Evolutionary conservation across 2,797 vertebrate species (phyloP), one percentile per base, ranked within the genome.

Genomic region (Caiman crocodilus): DNA sequence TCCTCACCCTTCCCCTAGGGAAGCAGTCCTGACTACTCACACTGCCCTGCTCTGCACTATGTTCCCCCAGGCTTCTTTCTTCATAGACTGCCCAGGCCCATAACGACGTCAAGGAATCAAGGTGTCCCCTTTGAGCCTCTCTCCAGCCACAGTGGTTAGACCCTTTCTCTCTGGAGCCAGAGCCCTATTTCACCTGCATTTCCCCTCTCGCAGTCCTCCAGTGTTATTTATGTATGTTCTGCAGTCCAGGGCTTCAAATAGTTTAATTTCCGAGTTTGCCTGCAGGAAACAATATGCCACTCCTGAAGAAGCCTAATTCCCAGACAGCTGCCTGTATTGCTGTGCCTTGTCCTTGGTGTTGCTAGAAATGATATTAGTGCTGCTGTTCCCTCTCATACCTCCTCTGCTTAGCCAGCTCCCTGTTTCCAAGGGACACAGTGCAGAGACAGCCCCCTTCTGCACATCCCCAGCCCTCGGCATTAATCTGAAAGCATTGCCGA

Each of bases 31-130:
- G 30, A 88, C 61, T 76, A 58, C 83, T 93, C 86, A 92, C 86
- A 78, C 89, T 92, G 50, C 67, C 42, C 79, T 93, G 30, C 65
- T 84, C 71, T 84, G 91, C 81, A 82, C 76, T 93, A 65, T 23
- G 55, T 89, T 95, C 96, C 91, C 96, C 94, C 42, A 50, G 91
- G 93, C 91, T 50, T 95, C 90, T 89, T 94, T 76, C 76, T 92
- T 93, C 85, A 87, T 93, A 95, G 65, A 86, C 83, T 86, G 4
- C 9, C 42, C 91, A 61, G 94, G 55, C 71, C 73, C 61, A 82
- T 78, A 96, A 94, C 77, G 94, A 77, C 82, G 73, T 94, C 85
- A 84, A 84, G 92, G 94, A 76, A 76, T 26, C 86, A 57, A 59
- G 93, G 63, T 58, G 64, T 84, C 92, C 28, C 35, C 77, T 94